Conservation (phyloP, 2,113 vertebrate genomes). For the Calyptommatus sinebrachiatus region DNA sequence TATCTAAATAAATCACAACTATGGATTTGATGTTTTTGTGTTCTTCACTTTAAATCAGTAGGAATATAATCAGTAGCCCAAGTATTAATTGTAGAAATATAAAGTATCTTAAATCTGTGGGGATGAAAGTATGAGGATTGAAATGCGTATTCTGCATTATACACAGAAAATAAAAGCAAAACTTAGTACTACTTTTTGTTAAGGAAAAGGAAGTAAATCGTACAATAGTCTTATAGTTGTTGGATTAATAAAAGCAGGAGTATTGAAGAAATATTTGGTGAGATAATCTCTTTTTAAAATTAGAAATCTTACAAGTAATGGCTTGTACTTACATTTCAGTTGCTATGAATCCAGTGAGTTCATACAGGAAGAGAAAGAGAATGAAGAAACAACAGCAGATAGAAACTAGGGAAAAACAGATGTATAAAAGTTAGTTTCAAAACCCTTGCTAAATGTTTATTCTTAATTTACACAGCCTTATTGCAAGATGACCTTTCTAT, state of each 20-base stretch:
- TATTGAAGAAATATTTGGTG: neutral
- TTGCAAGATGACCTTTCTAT: neutral
- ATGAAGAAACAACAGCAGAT: slow-evolving; percentile 98
- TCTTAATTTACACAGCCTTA: neutral
- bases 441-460: neutral
- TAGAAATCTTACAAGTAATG: slow-evolving; percentile 15
- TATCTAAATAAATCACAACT: neutral
- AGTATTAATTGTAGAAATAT: too few species aligned
- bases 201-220: too few species aligned
- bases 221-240: neutral
- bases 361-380: slow-evolving; percentile 97
- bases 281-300: slow-evolving; percentile 15
- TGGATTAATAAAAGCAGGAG: neutral
- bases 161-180: too few species aligned
- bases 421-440: slow-evolving; percentile 29
- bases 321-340: slow-evolving; percentile 95
- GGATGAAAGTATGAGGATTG: too few species aligned
- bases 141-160: too few species aligned
- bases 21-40: neutral
- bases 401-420: slow-evolving; percentile 82
- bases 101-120: too few species aligned
- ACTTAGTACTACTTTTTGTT: too few species aligned
- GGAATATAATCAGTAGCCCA: too few species aligned
- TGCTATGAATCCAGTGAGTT: slow-evolving; percentile 96
- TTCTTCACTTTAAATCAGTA: neutral